Base-by-base conservation (phyloP, 30 jellyfish, hydroid and myxozoan genomes). In the Chironex yamaguchii region DNA sequence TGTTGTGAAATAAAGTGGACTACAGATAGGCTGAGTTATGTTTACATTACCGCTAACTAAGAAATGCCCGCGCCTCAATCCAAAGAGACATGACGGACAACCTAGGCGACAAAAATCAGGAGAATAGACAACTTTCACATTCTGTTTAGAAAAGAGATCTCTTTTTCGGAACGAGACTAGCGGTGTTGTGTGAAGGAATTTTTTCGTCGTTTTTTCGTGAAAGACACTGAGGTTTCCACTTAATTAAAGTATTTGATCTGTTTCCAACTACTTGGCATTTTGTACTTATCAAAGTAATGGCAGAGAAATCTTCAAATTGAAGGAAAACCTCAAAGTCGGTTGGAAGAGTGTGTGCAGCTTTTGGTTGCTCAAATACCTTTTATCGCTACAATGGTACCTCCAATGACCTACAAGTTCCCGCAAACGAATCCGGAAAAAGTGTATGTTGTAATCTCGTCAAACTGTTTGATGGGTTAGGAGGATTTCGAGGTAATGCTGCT, bases 311-410 rank as follows among this genome's bases (percentile, higher is more conserved):
- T 52, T 52, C 69, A 31, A 11, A 52, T 52, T 20, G 30, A 20
- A 1, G 25, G 4, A 52, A 52, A 52, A 52, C 25, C 30, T 52
- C 69, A 52, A 52, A 52, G 69, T 52, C 69, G 69, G 69, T 52
- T 52, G 69, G 69, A 31, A 52, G 69, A 52, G n/a, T n/a, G 69
- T 52, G 69, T 52, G 69, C 69, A 31, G 69, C 69, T 52, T 52
- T 52, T 52, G 2, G 69, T 52, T 52, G 69, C 69, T 52, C 69
- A 52, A 52, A 52, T 52, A 52, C 11, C 69, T 52, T 52, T 52
- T 52, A 52, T 52, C 11, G 69, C 69, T 52, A 52, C 69, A 31
- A 52, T 11, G 69, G 69, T 20, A 52, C 11, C 30, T 31, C 2
- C 6, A 52, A 31, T 52, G 69, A 31, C 69, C 69, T 52, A 52